phyloP scores from a whole-genome alignment of 1,140 invertebrate species.

The Aphelenchoides besseyi region DNA sequence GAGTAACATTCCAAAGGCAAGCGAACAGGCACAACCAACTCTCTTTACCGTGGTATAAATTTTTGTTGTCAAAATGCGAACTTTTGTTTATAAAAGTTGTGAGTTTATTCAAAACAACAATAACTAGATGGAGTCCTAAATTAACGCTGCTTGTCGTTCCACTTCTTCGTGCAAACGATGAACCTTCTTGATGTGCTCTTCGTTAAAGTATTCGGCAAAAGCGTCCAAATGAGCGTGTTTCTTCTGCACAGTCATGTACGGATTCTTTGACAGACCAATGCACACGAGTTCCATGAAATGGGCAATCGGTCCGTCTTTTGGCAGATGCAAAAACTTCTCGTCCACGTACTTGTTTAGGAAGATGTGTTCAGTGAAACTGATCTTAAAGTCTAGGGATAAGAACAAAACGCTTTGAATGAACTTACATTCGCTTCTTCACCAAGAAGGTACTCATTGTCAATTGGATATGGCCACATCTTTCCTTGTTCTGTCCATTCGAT shows the following conservation, averaged over 20 bases:
- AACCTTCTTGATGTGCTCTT: conserved; percentile 49
- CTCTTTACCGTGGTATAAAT: no score
- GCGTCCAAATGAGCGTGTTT: conserved; percentile 86
- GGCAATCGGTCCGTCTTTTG: conserved; percentile 78
- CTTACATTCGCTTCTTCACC: conserved; percentile 45
- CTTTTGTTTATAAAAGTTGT: no score
- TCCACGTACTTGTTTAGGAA: conserved; percentile 79
- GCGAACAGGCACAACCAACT: no score
- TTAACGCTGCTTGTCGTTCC: conserved; percentile 30
- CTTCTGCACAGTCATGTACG: conserved; percentile 79
- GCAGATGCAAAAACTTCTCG: conserved; percentile 62
- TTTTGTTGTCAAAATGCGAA: no score
- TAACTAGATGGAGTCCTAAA: no score
- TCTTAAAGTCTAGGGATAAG: conserved; percentile 63
- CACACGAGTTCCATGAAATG: conserved; percentile 93
- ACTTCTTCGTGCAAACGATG: conserved; percentile 32
- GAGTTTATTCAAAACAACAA: no score
- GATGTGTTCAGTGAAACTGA: conserved; percentile 85
- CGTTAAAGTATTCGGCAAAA: conserved; percentile 84
- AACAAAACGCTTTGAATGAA: no score
- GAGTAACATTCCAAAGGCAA: no score
- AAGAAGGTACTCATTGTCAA: conserved; percentile 78
- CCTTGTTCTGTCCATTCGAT: conserved; percentile 87
- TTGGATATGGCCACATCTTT: conserved; percentile 93
- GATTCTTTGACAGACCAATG: conserved; percentile 87